Percentiles rank a stretch among this genome's conserved stretches.
phyloP scores from a whole-genome alignment of 2,797 vertebrate species.

The Percopsis omiscomaycus region DNA sequence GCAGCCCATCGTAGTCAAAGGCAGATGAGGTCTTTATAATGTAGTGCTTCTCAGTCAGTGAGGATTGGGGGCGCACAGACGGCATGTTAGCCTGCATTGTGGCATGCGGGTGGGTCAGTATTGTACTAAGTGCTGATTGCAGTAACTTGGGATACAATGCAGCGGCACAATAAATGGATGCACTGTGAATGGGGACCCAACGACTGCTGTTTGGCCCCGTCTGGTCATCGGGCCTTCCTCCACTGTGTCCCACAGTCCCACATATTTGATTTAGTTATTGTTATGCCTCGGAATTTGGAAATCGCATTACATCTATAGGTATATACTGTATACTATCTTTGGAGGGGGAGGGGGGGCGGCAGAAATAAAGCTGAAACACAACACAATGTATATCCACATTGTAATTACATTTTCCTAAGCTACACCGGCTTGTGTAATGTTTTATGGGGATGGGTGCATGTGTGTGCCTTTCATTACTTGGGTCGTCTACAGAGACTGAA shows the following conservation, averaged over 20 bases:
- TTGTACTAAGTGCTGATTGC: conserved; percentile 73
- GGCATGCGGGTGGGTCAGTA: conserved; percentile 74
- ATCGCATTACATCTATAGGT: too few relatives aligned
- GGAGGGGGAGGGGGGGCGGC: neutral
- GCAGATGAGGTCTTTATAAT: neutral
- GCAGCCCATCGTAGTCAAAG: conserved; percentile 13
- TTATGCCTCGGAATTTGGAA: too few relatives aligned
- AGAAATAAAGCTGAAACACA: neutral
- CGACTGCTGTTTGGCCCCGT: conserved; percentile 37
- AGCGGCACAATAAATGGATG: conserved; percentile 60
- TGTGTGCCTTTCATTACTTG: conserved; percentile 85
- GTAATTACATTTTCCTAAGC: conserved; percentile 27
- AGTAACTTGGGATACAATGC: conserved; percentile 63
- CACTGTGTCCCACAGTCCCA: neutral
- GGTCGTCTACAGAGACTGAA: conserved; percentile 79
- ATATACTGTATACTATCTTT: too few relatives aligned
- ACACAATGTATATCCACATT: conserved; percentile 18
- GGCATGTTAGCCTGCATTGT: conserved; percentile 70
- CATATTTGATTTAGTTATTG: neutral
- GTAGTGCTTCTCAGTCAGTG: conserved; percentile 37
- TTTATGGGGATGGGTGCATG: conserved; percentile 66
- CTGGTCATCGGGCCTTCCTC: conserved; percentile 16
- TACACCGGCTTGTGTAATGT: conserved; percentile 13
- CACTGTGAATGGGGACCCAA: conserved; percentile 43
- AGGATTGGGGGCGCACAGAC: conserved; percentile 48